A percentile compares a stretch with the other conserved stretches of the same genome.
phyloP scores from a whole-genome alignment of 2,113 vertebrate genomes.

The Accipiter virgatus region DNA sequence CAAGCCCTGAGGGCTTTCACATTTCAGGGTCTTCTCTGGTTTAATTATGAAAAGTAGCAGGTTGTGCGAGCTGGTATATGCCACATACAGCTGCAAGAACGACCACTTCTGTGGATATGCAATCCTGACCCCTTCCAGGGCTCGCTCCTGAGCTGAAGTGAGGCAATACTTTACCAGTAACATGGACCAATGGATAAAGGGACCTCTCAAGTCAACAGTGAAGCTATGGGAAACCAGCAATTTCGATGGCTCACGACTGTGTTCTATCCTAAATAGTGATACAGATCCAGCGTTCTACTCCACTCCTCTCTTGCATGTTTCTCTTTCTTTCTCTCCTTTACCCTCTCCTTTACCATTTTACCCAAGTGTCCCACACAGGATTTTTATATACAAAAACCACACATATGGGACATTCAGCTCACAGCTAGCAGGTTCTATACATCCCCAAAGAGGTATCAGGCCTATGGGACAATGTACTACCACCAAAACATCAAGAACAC shows the following conservation, averaged over 20 bases:
- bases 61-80: background rate
- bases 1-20: background rate
- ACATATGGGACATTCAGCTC: background rate
- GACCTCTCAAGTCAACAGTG: background rate
- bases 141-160: background rate
- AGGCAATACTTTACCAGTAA: background rate
- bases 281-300: background rate
- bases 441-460: background rate
- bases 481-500: background rate
- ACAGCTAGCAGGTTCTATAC: background rate
- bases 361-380: background rate
- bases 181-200: background rate
- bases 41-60: conserved; percentile 47
- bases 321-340: background rate
- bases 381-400: background rate
- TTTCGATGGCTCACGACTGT: fast-evolving
- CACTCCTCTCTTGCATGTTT: background rate
- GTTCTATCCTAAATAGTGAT: background rate
- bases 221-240: background rate
- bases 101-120: background rate
- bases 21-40: conserved; percentile 8
- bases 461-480: background rate
- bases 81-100: background rate
- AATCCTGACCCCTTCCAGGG: background rate
- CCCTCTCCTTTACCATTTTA: background rate